Percentiles rank a stretch among this genome's conserved stretches.
Conservation (phyloP, 2,797 vertebrate species). For the Mergus octosetaceus region DNA sequence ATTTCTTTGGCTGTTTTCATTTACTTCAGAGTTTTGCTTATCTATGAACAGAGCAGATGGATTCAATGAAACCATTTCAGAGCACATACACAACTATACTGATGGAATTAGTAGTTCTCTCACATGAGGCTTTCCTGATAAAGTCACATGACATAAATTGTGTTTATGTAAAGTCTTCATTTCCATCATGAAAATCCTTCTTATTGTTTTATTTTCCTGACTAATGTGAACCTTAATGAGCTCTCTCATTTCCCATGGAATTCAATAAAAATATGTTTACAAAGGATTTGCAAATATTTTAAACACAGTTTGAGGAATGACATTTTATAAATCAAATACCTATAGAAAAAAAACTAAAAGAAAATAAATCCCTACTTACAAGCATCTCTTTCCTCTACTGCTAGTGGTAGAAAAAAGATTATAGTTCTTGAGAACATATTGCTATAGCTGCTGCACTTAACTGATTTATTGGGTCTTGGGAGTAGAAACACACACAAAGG, state of each 20-base stretch:
- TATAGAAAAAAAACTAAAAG: background rate
- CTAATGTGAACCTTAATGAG: conserved; percentile 23
- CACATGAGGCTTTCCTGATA: conserved; percentile 10
- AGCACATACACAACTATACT: background rate
- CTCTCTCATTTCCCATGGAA: background rate
- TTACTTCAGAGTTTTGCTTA: conserved; percentile 11
- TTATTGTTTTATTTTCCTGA: conserved; percentile 26
- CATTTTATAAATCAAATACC: background rate
- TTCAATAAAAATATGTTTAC: conserved; percentile 43
- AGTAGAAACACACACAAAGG: background rate
- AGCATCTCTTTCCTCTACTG: background rate
- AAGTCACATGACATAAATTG: background rate
- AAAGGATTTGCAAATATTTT: conserved; percentile 16
- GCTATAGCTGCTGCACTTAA: background rate
- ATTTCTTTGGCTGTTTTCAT: background rate
- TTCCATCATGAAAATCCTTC: conserved; percentile 37
- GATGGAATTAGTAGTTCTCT: background rate
- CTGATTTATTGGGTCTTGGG: background rate
- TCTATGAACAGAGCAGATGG: conserved; percentile 1
- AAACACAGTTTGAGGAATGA: conserved; percentile 13
- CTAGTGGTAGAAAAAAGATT: background rate
- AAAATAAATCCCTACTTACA: background rate
- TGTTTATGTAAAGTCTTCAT: conserved; percentile 33
- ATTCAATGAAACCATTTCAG: conserved; percentile 23
- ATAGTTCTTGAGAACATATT: background rate